Conservation (phyloP, 2,888 invertebrate genomes). For the Spatulosminthurus flaviceps region DNA sequence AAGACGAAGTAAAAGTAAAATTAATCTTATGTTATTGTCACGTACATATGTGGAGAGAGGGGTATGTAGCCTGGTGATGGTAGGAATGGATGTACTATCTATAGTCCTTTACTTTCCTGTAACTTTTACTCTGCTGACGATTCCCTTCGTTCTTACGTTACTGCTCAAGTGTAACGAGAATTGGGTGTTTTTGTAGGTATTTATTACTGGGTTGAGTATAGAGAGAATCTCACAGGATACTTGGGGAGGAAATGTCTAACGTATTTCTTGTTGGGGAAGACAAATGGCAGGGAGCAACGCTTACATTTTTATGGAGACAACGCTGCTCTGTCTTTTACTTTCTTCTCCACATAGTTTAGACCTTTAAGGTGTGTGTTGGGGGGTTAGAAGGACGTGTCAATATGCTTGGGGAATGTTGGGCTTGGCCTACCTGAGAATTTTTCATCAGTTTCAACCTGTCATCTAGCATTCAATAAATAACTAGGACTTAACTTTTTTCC, state of each 20-base stretch:
- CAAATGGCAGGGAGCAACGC: conserved; percentile 2
- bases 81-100: not conserved
- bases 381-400: not conserved
- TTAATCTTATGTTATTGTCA: conserved; percentile 25
- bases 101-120: too few species aligned
- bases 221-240: not conserved
- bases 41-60: not conserved
- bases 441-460: not conserved
- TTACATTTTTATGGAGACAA: conserved; percentile 16
- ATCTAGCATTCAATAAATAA: not conserved
- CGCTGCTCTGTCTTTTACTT: not conserved
- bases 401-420: not conserved
- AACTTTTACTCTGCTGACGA: not conserved
- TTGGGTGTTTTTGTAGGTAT: not conserved
- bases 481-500: not conserved
- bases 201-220: not conserved
- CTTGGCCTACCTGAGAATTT: not conserved
- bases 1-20: conserved; percentile 13
- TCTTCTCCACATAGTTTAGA: not conserved
- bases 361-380: not conserved
- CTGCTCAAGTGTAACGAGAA: conserved; percentile 8
- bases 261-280: conserved; percentile 27
- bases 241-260: not conserved
- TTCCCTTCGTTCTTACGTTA: conserved; percentile 1
- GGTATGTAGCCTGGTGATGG: not conserved